Evolutionary conservation across 1,140 invertebrate species (phyloP).

Genomic region (Chionoecetes opilio): DNA sequence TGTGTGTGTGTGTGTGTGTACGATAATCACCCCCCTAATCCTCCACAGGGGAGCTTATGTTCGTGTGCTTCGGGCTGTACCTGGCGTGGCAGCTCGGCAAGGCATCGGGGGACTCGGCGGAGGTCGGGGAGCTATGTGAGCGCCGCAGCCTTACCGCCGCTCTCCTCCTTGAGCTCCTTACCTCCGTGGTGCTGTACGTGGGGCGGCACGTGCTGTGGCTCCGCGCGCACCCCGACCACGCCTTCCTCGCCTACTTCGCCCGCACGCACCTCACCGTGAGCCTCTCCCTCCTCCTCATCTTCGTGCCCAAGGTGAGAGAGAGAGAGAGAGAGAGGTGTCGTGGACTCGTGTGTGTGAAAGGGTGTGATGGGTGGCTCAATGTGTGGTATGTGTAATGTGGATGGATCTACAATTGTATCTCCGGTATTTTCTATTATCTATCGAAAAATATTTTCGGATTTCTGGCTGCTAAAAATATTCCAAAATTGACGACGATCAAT

Average conservation of each 20-base stretch:
- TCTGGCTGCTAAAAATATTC: too few species aligned
- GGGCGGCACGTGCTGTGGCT: slow-evolving; percentile 66
- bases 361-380: too few species aligned
- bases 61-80: slow-evolving; percentile 70
- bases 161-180: slow-evolving; percentile 59
- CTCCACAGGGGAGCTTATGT: slow-evolving; percentile 62
- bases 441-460: too few species aligned
- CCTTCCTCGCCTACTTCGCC: slow-evolving; percentile 73
- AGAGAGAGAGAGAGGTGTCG: too few species aligned
- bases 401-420: too few species aligned
- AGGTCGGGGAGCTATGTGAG: slow-evolving; percentile 60
- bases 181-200: slow-evolving; percentile 54
- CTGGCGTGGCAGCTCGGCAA: slow-evolving; percentile 71
- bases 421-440: too few species aligned
- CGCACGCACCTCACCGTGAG: slow-evolving; percentile 67
- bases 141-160: slow-evolving; percentile 53
- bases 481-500: too few species aligned
- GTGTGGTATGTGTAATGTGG: too few species aligned
- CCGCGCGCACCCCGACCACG: slow-evolving; percentile 66
- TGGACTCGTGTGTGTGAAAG: too few species aligned
- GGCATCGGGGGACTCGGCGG: slow-evolving; percentile 55
- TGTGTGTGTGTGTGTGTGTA: too few species aligned
- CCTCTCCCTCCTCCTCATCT: slow-evolving; percentile 66
- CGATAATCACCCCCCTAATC: neutral
- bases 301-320: slow-evolving; percentile 56